Base-by-base conservation (phyloP, 2,888 invertebrate species). In the Habroteleia sp. region DNA sequence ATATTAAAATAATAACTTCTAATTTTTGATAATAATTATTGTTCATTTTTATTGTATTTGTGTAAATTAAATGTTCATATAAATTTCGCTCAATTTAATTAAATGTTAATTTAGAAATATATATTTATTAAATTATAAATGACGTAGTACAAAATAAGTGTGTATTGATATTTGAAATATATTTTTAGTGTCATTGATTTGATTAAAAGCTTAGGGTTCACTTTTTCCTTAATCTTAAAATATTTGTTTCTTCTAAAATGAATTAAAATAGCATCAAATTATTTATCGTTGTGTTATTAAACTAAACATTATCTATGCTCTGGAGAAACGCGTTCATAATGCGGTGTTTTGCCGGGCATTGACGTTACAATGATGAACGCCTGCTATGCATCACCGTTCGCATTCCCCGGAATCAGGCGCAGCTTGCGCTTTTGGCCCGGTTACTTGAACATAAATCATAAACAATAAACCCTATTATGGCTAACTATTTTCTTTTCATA, bases 401-500 rank as follows among this genome's bases (percentile, higher is more conserved):
- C 63, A 65, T 74, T 74, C 41, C 50, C 69, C 46, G 44, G 74
- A 69, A 74, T 74, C 69, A 58, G 44, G 56, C 56, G 17, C 69
- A 75, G 75, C 75, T 68, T 66, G 63, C 33, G 74, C 63, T 69
- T 68, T 56, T 65, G 69, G 71, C 75, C 75, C 66, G 63, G 54
- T 63, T 68, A 42, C 63, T 63, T 31, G 27, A n/a, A 37, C 68
- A 37, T 71, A 75, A 71, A 75, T 75, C 75, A 75, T 50, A 66
- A 74, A 71, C 71, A 71, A 71, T 71, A 66, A 71, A 66, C 60
- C 58, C 14, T 52, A 62, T 66, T 66, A 71, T 11, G 66, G 11
- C 10, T 44, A 42, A 50, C 29, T 44, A 62, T 75, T 60, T 71
- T 66, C 60, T 71, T 44, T 46, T 41, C 41, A 8, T 46, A 41